Base-by-base conservation (phyloP, 2,797 vertebrate species). In the Telmatherina bonti region DNA sequence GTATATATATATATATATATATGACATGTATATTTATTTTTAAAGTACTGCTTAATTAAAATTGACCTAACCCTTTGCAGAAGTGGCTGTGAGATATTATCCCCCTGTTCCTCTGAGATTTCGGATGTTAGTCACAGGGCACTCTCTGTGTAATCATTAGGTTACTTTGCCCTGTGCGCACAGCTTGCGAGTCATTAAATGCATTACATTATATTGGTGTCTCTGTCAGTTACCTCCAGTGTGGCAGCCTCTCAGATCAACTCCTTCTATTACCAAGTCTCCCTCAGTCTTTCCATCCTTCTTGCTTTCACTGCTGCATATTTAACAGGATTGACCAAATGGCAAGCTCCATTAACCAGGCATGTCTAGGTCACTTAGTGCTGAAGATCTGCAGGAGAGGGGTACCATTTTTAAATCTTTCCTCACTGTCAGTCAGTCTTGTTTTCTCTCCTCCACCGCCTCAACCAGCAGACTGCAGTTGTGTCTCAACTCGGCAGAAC, bases 311-410 rank as follows among this genome's bases (percentile, higher is more conserved):
- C 71, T 2, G 54, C 78, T 83, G 76, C 63, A 63, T 83, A 82
- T 85, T 86, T 84, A 90, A 84, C 78, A 78, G 75, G 78, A 88
- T 64, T 89, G 82, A 91, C 85, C 83, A 84, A 86, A 83, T 81
- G 84, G 80, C 79, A 79, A 76, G 84, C 68, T 63, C 82, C 87
- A 90, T 94, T 90, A 90, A 80, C 83, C 66, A 82, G 67, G 55
- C 75, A 47, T 67, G 88, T 88, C 83, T 59, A 52, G 87, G 85
- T 86, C 82, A 82, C 79, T 88, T 85, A 85, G 74, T 30, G 60
- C 45, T 67, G 62, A 76, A 75, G 76, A 80, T 75, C 57, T 45
- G 31, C 66, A 47, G 73, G 62, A 57, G 62, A 67, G 75, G 45
- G 55, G 35, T 36, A 47, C 60, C 55, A 31, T 58, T 71, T 83